Conservation (phyloP, 2,888 invertebrate genomes). For the Cremastobaeus sp. region DNA sequence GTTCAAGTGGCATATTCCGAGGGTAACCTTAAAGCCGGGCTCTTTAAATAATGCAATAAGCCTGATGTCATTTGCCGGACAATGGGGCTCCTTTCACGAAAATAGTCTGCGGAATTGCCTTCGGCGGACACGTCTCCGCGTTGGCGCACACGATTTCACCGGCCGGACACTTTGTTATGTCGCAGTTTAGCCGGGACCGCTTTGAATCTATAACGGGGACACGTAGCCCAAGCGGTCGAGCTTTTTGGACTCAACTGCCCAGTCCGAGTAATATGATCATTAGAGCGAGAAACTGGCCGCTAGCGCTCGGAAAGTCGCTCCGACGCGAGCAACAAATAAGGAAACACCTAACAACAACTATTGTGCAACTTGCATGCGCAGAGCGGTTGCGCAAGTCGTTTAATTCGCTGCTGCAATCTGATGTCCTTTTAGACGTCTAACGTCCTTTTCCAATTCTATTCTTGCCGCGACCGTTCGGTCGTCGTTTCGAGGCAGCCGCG, state of each 20-base stretch:
- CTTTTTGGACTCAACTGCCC: slow-evolving; percentile 6
- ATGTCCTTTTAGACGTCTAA: slow-evolving; percentile 22
- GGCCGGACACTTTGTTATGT: slow-evolving; percentile 28
- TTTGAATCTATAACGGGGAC: slow-evolving; percentile 37
- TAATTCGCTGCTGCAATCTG: not conserved
- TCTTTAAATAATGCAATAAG: slow-evolving; percentile 78
- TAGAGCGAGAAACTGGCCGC: slow-evolving; percentile 25
- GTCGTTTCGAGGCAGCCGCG: not conserved
- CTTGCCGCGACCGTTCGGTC: not conserved
- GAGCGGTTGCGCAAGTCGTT: slow-evolving; percentile 15
- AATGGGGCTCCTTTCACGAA: slow-evolving; percentile 68
- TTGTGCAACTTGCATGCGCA: slow-evolving; percentile 18
- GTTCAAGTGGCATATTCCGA: slow-evolving; percentile 55
- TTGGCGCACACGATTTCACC: slow-evolving; percentile 54
- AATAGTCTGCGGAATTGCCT: slow-evolving; percentile 67
- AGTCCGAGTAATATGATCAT: slow-evolving; percentile 41
- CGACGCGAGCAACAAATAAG: slow-evolving; percentile 28
- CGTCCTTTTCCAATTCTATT: not conserved
- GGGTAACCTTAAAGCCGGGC: slow-evolving; percentile 69
- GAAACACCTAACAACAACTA: slow-evolving; percentile 9
- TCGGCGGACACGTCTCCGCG: slow-evolving; percentile 63
- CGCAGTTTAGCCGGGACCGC: slow-evolving; percentile 20
- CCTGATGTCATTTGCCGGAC: slow-evolving; percentile 76
- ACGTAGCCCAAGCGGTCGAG: slow-evolving; percentile 33
- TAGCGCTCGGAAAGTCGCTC: not conserved